Evolutionary conservation across 2,888 invertebrate species (phyloP).

Genomic region (Caenorhabditis angaria): DNA sequence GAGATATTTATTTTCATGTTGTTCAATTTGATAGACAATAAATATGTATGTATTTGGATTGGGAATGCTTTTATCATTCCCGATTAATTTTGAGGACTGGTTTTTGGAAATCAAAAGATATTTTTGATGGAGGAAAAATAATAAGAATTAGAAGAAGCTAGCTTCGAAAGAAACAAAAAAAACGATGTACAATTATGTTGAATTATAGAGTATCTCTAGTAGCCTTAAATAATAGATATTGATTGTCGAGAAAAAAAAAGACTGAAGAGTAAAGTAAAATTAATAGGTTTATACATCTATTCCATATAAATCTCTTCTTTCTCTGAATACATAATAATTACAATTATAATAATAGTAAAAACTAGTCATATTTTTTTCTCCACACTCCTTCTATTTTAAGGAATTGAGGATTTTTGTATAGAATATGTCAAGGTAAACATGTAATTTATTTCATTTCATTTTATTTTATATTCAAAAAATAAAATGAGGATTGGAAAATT

Average conservation of each 20-base stretch:
- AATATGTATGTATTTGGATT: too few relatives aligned
- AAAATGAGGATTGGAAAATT: not conserved
- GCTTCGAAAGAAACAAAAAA: too few relatives aligned
- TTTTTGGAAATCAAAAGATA: not conserved
- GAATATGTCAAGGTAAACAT: slow-evolving; percentile 1
- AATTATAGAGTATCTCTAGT: too few relatives aligned
- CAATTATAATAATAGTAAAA: not conserved
- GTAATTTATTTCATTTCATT: not conserved
- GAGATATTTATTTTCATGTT: not conserved
- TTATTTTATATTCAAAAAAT: too few relatives aligned
- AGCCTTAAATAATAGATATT: too few relatives aligned
- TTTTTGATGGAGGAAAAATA: too few relatives aligned
- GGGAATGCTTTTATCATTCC: not conserved
- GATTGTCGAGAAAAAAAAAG: too few relatives aligned
- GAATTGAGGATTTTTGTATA: not conserved
- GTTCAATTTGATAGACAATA: not conserved
- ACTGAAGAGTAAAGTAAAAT: too few relatives aligned
- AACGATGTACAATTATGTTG: too few relatives aligned
- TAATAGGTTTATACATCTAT: too few relatives aligned
- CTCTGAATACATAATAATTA: not conserved
- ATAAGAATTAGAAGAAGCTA: too few relatives aligned
- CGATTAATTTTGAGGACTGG: not conserved
- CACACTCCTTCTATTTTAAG: not conserved
- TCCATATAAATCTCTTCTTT: too few relatives aligned
- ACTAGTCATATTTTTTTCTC: not conserved